Base-by-base conservation (phyloP, 2,797 vertebrate species). In the Melanotaenia pygmaea region DNA sequence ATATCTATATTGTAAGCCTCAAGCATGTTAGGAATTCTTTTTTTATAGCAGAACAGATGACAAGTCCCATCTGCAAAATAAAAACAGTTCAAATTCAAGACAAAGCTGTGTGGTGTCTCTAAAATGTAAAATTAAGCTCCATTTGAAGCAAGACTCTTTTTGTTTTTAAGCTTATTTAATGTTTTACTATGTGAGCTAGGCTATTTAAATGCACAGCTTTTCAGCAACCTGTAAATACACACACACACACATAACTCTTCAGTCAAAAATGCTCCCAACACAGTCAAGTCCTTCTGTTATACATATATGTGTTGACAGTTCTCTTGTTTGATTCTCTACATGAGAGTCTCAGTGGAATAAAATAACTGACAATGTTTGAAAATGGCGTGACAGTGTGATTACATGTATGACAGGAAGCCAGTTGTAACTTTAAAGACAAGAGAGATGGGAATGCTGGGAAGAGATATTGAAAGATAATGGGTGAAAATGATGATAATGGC, bases 331-430 rank as follows among this genome's bases (percentile, higher is more conserved):
- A 65, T 58, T 73, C 59, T 59, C 51, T 37, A 72, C 74, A 71
- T 70, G 8, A 4, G 18, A 81, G 79, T 54, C 86, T 85, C 83
- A 1, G 35, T 1, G 72, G 85, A 74, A 83, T 60, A 38, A 76
- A 88, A 74, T 38, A 53, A 87, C 16, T 88, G 85, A 90, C 86
- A 82, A 66, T 85, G 90, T 91, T 90, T 89, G 88, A 90, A 90
- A 91, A 89, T 91, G 86, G 51, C 72, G 64, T 4, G 83, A 90
- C 84, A 84, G 57, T 32, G 28, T 78, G 89, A 81, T 88, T 70
- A 83, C 79, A 74, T 59, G 76, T 47, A 12, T 70, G 88, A 84
- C 85, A 87, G 80, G 0, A 9, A 38, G 79, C 63, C 67, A 53
- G 76, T 51, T 66, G 71, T 80, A 78, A 74, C 67, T 43, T 72